Conservation (phyloP, 2,888 invertebrate species). For the Diachrysia chrysitis region DNA sequence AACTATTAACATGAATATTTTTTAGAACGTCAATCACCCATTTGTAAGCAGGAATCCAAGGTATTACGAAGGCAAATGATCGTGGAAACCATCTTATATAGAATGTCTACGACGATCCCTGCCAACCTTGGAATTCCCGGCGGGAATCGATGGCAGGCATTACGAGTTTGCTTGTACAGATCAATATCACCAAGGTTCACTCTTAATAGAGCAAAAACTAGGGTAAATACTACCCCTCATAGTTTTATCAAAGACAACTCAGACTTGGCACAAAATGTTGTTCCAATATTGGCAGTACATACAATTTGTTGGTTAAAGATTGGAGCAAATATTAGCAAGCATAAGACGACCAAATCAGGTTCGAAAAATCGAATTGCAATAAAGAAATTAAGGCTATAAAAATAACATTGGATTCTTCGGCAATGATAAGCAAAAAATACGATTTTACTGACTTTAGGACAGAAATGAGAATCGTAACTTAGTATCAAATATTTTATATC, state of each 20-base stretch:
- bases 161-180: slow-evolving; percentile 6
- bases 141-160: slow-evolving; percentile 11
- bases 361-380: neutral
- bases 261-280: neutral
- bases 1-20: neutral
- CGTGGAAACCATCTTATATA: neutral
- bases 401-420: neutral
- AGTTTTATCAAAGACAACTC: neutral
- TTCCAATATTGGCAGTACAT: neutral
- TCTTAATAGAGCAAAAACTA: slow-evolving; percentile 18
- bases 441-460: slow-evolving; percentile 1
- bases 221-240: slow-evolving; percentile 15
- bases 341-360: neutral
- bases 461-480: neutral
- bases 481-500: neutral
- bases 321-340: neutral
- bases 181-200: slow-evolving; percentile 28
- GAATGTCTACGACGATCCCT: slow-evolving; percentile 18
- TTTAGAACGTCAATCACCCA: neutral
- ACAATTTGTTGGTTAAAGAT: neutral
- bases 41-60: neutral
- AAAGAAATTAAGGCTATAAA: slow-evolving; percentile 4
- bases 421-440: slow-evolving; percentile 4
- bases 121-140: slow-evolving; percentile 25
- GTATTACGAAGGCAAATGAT: neutral